Conservation (phyloP, 2,113 vertebrate genomes). For the Brienomyrus brachyistius region DNA sequence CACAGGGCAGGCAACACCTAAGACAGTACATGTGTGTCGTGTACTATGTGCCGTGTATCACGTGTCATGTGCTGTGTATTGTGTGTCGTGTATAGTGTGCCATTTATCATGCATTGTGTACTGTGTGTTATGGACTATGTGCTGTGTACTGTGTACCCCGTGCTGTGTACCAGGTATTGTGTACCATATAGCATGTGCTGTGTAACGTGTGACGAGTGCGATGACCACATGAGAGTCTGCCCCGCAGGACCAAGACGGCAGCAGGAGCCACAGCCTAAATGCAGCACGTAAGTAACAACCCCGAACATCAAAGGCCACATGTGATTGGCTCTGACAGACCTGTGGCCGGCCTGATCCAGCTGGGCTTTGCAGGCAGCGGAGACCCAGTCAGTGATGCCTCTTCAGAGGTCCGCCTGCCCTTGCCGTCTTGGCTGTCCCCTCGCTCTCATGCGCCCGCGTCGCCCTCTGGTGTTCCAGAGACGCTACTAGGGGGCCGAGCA, state of each 20-base stretch:
- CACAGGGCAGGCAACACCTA: too few species aligned
- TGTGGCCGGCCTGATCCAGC: constrained; percentile 70
- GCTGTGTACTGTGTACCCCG: background rate
- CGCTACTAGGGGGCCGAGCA: constrained; percentile 31
- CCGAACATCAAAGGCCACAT: constrained; percentile 27
- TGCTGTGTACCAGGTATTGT: background rate
- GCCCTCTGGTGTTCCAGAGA: constrained; percentile 29
- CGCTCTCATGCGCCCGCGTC: constrained; percentile 44
- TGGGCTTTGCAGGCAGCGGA: constrained; percentile 35
- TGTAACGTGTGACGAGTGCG: background rate
- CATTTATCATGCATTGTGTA: too few species aligned
- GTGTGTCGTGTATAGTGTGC: too few species aligned
- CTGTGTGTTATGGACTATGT: background rate
- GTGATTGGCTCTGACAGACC: constrained; percentile 64
- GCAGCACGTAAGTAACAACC: background rate
- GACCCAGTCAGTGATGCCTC: constrained; percentile 54
- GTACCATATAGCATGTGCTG: background rate
- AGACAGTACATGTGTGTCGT: background rate
- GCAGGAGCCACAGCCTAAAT: background rate
- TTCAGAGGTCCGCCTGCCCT: constrained; percentile 50
- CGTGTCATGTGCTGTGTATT: too few species aligned
- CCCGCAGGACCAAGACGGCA: too few species aligned
- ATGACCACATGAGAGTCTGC: background rate
- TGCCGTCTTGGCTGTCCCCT: constrained; percentile 63
- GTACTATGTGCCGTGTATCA: background rate